Percentiles rank a stretch among this genome's conserved stretches.
Evolutionary conservation across 2,888 invertebrate genomes (phyloP).

Genomic region (Tetrapedia diversipes): DNA sequence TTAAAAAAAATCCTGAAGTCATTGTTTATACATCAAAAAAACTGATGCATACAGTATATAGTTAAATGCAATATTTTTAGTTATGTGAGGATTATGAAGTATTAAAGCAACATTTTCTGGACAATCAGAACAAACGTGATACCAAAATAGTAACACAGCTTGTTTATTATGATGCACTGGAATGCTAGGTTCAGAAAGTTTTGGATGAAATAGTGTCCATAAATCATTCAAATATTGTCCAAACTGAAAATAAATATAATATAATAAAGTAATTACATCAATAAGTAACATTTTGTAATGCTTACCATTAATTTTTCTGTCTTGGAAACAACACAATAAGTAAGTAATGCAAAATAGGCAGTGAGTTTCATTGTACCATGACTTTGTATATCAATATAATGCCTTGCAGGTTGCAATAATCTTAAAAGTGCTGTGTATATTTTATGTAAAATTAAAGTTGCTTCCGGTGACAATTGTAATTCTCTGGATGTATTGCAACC

Average conservation of each 20-base stretch:
- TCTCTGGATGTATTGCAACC: slow-evolving; percentile 83
- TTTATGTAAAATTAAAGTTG: slow-evolving; percentile 86
- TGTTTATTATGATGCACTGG: slow-evolving; percentile 98
- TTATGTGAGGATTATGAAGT: slow-evolving; percentile 93
- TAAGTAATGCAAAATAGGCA: slow-evolving; percentile 95
- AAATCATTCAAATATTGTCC: slow-evolving; percentile 95
- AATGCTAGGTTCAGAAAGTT: slow-evolving; percentile 96
- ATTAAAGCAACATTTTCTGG: slow-evolving; percentile 96
- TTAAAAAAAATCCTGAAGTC: background rate
- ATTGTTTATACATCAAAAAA: background rate
- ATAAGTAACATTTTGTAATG: background rate
- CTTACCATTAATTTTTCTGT: slow-evolving; percentile 96
- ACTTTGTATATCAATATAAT: slow-evolving; percentile 92
- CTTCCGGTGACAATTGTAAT: slow-evolving; percentile 83
- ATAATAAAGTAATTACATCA: background rate
- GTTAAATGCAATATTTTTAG: slow-evolving; percentile 97
- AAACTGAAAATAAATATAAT: slow-evolving; percentile 86
- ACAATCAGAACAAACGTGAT: slow-evolving; percentile 95
- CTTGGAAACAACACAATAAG: slow-evolving; percentile 95
- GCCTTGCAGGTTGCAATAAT: slow-evolving; percentile 91
- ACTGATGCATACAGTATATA: slow-evolving; percentile 92
- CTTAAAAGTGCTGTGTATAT: slow-evolving; percentile 90
- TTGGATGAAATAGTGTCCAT: slow-evolving; percentile 97
- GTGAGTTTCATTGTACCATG: slow-evolving; percentile 96
- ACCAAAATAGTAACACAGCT: slow-evolving; percentile 96